Percentiles rank a stretch among this genome's conserved stretches.
Conservation (phyloP, 2,888 invertebrate species). For the Plagodis dolabraria region DNA sequence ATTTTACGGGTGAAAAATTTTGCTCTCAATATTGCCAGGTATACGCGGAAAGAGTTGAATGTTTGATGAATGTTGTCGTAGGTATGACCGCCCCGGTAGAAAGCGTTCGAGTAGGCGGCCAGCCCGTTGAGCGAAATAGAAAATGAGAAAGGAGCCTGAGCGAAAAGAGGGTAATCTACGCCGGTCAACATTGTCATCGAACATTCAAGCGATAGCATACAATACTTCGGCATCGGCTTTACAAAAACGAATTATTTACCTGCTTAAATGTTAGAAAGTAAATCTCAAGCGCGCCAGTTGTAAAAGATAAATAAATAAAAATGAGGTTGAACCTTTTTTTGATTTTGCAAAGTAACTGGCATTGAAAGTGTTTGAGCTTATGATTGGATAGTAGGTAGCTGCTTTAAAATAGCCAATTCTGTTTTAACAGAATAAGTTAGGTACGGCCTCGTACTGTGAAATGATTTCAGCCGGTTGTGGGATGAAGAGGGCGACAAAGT, state of each 20-base stretch:
- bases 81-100: conserved; percentile 52
- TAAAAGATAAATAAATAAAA: too few species aligned
- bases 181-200: conserved; percentile 80
- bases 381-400: too few species aligned
- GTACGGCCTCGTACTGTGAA: too few species aligned
- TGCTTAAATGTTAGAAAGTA: conserved; percentile 11
- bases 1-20: conserved; percentile 58
- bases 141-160: conserved; percentile 36
- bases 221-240: conserved; percentile 29
- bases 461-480: not conserved
- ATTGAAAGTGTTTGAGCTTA: too few species aligned
- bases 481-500: conserved; percentile 39
- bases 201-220: conserved; percentile 71
- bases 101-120: conserved; percentile 44
- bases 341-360: too few species aligned
- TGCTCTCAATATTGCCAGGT: conserved; percentile 64
- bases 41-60: conserved; percentile 83
- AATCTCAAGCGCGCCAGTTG: not conserved
- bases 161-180: conserved; percentile 45
- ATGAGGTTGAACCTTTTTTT: too few species aligned
- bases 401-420: too few species aligned
- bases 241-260: conserved; percentile 31
- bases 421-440: too few species aligned
- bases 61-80: conserved; percentile 83
- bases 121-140: conserved; percentile 29